phyloP scores from a whole-genome alignment of 2,113 vertebrate species.

The Caloenas nicobarica region DNA sequence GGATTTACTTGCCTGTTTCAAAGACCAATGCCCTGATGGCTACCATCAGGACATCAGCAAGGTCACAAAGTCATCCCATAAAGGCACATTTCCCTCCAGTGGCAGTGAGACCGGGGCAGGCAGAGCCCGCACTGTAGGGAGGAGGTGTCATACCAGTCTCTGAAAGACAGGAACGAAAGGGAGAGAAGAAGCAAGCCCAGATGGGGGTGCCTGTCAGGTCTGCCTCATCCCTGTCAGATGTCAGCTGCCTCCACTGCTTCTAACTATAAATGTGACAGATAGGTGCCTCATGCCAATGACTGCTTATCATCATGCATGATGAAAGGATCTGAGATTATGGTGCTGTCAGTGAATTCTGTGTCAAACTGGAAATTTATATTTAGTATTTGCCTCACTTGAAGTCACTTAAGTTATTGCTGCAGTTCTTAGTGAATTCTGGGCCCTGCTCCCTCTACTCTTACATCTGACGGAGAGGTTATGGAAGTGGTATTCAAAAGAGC shows the following conservation, averaged over 20 bases:
- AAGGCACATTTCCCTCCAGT: neutral
- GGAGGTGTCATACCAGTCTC: neutral
- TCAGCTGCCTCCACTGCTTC: constrained; percentile 66
- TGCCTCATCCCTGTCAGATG: constrained; percentile 66
- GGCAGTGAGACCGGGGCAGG: neutral
- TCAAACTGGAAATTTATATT: constrained; percentile 56
- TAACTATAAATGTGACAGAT: constrained; percentile 69
- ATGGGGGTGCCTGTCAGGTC: constrained; percentile 53
- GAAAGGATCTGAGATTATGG: constrained; percentile 53
- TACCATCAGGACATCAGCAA: neutral
- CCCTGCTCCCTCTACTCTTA: neutral
- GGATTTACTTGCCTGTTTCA: neutral
- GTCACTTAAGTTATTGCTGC: neutral
- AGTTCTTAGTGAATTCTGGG: neutral
- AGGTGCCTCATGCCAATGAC: constrained; percentile 46
- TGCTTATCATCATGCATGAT: constrained; percentile 50
- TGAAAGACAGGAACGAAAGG: constrained; percentile 21
- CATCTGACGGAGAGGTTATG: neutral
- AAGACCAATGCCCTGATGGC: neutral
- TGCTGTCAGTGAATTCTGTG: constrained; percentile 56
- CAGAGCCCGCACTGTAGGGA: neutral
- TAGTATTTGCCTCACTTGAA: constrained; percentile 55
- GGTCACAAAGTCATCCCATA: neutral
- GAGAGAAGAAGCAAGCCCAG: constrained; percentile 38
- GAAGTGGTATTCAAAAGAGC: neutral